Conservation (phyloP, 2,888 invertebrate genomes). For the Arge pagana region DNA sequence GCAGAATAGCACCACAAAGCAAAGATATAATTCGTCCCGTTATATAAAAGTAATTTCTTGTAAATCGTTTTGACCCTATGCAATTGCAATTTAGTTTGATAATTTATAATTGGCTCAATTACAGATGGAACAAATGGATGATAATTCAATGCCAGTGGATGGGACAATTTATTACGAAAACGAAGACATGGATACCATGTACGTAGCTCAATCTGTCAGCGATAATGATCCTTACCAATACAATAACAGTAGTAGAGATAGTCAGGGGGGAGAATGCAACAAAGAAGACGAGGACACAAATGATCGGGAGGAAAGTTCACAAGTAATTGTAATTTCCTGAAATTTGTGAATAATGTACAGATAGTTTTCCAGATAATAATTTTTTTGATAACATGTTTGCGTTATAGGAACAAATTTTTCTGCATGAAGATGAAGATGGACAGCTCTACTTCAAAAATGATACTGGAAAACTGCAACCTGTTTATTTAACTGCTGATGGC, state of each 20-base stretch:
- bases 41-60: slow-evolving; percentile 41
- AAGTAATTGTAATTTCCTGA: slow-evolving; percentile 31
- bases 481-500: slow-evolving; percentile 54
- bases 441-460: slow-evolving; percentile 55
- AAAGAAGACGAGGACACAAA: slow-evolving; percentile 31
- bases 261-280: slow-evolving; percentile 25
- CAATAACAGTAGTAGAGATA: slow-evolving; percentile 39
- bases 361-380: not conserved
- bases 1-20: slow-evolving; percentile 30
- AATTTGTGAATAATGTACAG: not conserved
- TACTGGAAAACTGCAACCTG: slow-evolving; percentile 51
- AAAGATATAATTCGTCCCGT: slow-evolving; percentile 33
- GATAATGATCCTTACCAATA: slow-evolving; percentile 46
- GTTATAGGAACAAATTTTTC: slow-evolving; percentile 50
- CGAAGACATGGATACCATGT: slow-evolving; percentile 51
- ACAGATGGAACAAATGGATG: slow-evolving; percentile 49
- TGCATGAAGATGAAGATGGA: slow-evolving; percentile 55
- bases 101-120: slow-evolving; percentile 20
- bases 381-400: not conserved
- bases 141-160: slow-evolving; percentile 47
- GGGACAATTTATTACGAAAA: slow-evolving; percentile 55
- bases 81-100: slow-evolving; percentile 7
- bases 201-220: slow-evolving; percentile 44
- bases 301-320: slow-evolving; percentile 37
- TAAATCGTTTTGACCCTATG: not conserved